Percentiles rank a stretch among this genome's conserved stretches.
phyloP scores from a whole-genome alignment of 2,888 invertebrate genomes.

The Diogma glabrata region DNA sequence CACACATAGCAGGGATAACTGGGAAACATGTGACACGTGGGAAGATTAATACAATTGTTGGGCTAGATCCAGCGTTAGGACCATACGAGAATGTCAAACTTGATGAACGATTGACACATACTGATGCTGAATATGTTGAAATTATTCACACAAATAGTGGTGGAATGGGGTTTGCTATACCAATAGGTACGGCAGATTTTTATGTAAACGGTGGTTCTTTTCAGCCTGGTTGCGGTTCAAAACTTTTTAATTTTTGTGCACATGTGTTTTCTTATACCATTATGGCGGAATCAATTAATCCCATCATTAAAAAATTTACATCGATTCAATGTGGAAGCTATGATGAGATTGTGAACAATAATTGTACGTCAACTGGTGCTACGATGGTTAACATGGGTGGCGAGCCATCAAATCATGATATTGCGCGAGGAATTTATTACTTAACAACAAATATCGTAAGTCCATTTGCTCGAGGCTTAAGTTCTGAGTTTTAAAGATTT shows the following conservation, averaged over 20 bases:
- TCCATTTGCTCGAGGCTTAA: neutral
- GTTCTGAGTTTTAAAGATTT: too few species aligned
- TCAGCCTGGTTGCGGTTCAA: slow-evolving; percentile 32
- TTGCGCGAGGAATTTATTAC: slow-evolving; percentile 26
- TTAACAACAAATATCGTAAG: neutral
- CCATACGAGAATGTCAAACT: slow-evolving; percentile 24
- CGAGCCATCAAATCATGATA: slow-evolving; percentile 24
- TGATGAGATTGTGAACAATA: slow-evolving; percentile 19
- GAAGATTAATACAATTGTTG: slow-evolving; percentile 30
- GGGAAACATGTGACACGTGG: slow-evolving; percentile 26
- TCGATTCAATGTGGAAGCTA: slow-evolving; percentile 19
- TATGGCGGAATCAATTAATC: slow-evolving; percentile 30
- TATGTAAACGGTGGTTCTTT: slow-evolving; percentile 32
- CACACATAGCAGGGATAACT: slow-evolving; percentile 31
- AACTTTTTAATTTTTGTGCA: slow-evolving; percentile 24
- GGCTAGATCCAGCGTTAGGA: slow-evolving; percentile 34
- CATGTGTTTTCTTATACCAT: slow-evolving; percentile 29
- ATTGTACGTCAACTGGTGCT: slow-evolving; percentile 26
- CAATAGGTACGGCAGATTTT: slow-evolving; percentile 34
- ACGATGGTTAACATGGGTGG: slow-evolving; percentile 30
- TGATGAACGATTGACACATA: slow-evolving; percentile 29
- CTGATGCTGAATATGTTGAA: slow-evolving; percentile 33
- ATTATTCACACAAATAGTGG: slow-evolving; percentile 33
- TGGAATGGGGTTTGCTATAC: slow-evolving; percentile 28
- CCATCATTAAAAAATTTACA: slow-evolving; percentile 10